Conservation (phyloP, 2,113 vertebrate species). For the Neoarius graeffei region DNA sequence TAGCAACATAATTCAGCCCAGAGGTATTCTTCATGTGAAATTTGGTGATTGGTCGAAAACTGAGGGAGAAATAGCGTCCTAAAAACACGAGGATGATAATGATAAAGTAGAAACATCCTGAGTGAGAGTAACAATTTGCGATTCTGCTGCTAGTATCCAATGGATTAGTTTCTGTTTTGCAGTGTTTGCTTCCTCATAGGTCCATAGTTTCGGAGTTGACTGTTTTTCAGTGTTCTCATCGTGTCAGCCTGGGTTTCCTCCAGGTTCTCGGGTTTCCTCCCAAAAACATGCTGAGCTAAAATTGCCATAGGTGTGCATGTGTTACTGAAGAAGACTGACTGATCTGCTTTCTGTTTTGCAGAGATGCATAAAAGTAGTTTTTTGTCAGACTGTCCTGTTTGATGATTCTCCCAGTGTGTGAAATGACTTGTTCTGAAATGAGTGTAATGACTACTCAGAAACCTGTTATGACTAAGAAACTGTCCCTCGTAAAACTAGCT, state of each 20-base stretch:
- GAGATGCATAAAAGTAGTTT: background rate
- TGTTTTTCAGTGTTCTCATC: background rate
- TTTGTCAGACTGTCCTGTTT: background rate
- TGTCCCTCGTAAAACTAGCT: background rate
- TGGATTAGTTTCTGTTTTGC: background rate
- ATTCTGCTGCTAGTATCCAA: background rate
- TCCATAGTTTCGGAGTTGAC: background rate
- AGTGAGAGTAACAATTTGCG: too few relatives aligned
- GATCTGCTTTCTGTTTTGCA: background rate
- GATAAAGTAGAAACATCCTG: too few relatives aligned
- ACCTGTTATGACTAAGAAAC: conserved; percentile 18
- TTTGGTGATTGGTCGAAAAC: too few relatives aligned
- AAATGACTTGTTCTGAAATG: background rate
- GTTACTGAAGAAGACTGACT: too few relatives aligned
- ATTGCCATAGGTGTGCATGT: background rate
- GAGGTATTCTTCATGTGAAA: too few relatives aligned
- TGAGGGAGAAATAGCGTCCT: too few relatives aligned
- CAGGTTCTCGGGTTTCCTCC: background rate
- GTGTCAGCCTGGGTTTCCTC: background rate
- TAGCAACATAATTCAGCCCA: too few relatives aligned
- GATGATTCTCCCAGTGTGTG: background rate
- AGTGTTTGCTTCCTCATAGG: too few relatives aligned
- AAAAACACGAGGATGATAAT: too few relatives aligned
- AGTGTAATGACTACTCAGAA: background rate
- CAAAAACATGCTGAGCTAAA: background rate